Percentiles rank a stretch among this genome's conserved stretches.
Conservation (phyloP, 2,113 vertebrate species). For the Sander lucioperca region DNA sequence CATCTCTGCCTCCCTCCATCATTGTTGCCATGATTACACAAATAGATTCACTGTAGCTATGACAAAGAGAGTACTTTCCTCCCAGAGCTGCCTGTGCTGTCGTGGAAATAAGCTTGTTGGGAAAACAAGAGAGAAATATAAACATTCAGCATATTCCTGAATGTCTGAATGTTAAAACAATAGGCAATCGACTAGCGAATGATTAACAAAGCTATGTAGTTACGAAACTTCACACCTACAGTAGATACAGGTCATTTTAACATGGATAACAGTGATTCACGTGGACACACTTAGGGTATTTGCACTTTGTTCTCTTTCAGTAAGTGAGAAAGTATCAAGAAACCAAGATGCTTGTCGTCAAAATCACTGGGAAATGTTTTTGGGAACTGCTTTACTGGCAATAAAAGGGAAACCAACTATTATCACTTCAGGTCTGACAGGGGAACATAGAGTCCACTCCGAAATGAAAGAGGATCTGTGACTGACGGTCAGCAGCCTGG, state of each 20-base stretch:
- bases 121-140: slow-evolving; percentile 42
- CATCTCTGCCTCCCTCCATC: slow-evolving; percentile 38
- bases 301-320: background rate
- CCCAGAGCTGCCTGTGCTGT: slow-evolving; percentile 35
- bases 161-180: background rate
- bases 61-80: slow-evolving; percentile 55
- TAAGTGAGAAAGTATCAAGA: background rate
- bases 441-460: slow-evolving; percentile 6
- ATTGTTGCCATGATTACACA: slow-evolving; percentile 71
- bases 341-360: background rate
- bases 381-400: slow-evolving; percentile 23
- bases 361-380: background rate
- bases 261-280: background rate
- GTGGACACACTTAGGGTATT: background rate
- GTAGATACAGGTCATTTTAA: background rate
- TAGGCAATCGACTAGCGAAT: background rate
- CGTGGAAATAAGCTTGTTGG: slow-evolving; percentile 27
- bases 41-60: slow-evolving; percentile 42
- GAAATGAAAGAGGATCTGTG: slow-evolving; percentile 50
- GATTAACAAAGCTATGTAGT: background rate
- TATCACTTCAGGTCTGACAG: slow-evolving; percentile 47
- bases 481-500: slow-evolving; percentile 34
- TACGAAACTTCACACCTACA: background rate
- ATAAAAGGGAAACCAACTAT: slow-evolving; percentile 19
- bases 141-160: background rate